Evolutionary conservation across 1,140 invertebrate genomes (phyloP).

Genomic region (Zaprionus inermis): DNA sequence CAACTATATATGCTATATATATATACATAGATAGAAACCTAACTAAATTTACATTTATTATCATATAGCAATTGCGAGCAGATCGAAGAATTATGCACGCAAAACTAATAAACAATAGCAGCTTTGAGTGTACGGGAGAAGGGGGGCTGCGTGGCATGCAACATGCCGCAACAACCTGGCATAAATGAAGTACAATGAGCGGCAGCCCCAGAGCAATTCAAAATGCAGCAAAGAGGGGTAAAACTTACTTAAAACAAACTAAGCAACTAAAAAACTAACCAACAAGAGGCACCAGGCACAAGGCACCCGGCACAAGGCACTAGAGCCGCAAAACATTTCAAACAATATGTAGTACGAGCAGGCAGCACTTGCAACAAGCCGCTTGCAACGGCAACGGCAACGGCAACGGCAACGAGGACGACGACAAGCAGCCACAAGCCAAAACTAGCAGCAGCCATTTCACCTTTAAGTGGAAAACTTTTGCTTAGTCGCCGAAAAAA

Average conservation of each 20-base stretch:
- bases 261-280: conserved; percentile 32
- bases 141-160: background rate
- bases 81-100: conserved; percentile 21
- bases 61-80: background rate
- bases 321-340: conserved; percentile 42
- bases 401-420: background rate
- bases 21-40: background rate
- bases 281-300: conserved; percentile 12
- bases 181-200: conserved; percentile 35
- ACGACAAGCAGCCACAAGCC: conserved; percentile 18
- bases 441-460: conserved; percentile 45
- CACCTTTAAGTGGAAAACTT: conserved; percentile 55
- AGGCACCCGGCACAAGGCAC: conserved; percentile 11
- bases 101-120: conserved; percentile 31
- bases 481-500: conserved; percentile 23
- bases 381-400: conserved; percentile 23
- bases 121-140: too few relatives aligned
- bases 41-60: conserved; percentile 15
- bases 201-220: conserved; percentile 5
- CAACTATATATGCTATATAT: background rate
- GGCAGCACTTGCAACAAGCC: conserved; percentile 36
- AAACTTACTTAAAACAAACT: conserved; percentile 49
- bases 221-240: conserved; percentile 6
- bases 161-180: conserved; percentile 26
- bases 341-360: conserved; percentile 39